These are phyloP conservation scores for Gallirallus australis DNA, from an alignment of 2,797 vertebrate species.

Conservation along the genomic window DNA sequence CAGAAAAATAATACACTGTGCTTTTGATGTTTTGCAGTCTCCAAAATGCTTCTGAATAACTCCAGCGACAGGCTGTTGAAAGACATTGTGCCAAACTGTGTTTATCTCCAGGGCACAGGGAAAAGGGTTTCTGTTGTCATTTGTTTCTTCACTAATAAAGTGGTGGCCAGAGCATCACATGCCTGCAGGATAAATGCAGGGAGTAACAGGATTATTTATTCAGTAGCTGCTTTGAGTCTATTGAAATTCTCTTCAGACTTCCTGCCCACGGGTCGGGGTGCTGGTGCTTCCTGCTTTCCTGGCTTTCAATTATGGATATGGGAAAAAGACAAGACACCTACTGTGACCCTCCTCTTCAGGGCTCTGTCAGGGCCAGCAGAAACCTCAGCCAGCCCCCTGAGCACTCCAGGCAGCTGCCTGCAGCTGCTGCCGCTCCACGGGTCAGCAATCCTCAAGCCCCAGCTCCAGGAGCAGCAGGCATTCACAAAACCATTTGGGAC, in stretches of 20 bases:
- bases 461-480: not conserved
- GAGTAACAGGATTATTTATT: slow-evolving; percentile 8
- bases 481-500: not conserved
- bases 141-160: not conserved
- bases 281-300: not conserved
- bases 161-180: not conserved
- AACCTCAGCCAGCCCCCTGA: not conserved
- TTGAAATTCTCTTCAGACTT: slow-evolving; percentile 7
- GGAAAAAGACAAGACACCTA: not conserved
- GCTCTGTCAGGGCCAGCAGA: not conserved
- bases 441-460: not conserved
- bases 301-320: not conserved
- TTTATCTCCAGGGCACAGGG: not conserved
- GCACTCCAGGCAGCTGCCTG: not conserved
- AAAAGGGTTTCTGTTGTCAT: not conserved
- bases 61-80: not conserved
- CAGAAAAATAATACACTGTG: not conserved
- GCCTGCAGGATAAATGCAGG: not conserved
- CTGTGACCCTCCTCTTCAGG: not conserved
- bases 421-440: not conserved
- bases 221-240: slow-evolving; percentile 17
- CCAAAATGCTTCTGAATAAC: not conserved
- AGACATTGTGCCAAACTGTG: not conserved
- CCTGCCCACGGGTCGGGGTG: not conserved
- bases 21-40: not conserved